Evolutionary conservation across 2,888 invertebrate genomes (phyloP), one percentile per base, ranked within the genome.

Genomic region (Luffia ferchaultella): DNA sequence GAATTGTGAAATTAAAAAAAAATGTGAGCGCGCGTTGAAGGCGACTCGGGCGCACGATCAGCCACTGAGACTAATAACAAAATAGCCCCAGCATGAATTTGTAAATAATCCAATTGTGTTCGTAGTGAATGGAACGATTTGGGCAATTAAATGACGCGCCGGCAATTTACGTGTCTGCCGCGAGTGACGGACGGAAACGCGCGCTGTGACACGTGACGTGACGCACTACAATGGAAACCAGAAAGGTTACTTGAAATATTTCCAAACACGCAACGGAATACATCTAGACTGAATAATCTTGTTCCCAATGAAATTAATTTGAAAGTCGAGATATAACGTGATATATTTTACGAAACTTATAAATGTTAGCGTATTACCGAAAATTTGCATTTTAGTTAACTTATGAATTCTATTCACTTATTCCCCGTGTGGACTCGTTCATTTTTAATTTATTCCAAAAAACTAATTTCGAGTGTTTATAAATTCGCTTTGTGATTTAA

Each of bases 151-250:
- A 46, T 46, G 16, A 46, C 20, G 45, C 45, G 16, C 59, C 58
- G 57, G 58, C 68, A 72, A 70, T 72, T 70, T 72, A 68, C 70
- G 63, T 73, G 66, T 75, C 76, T 76, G 63, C 64, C 54, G 53
- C 40, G 42, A 48, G 41, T 16, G 48, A 48, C 48, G 41, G 48
- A 18, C 42, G 41, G 48, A 48, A 40, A 48, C 41, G 18, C 18
- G 45, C 3, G 19, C 18, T n/a, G 48, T 16, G 9, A 48, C 30
- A 16, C 41, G 48, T 43, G 18, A 49, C 49, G 17, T 18, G 12
- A 18, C 16, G 43, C 5, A 3, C 30, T 3, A 3, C 30, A 30
- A 30, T 30, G 30, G 30, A 30, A 7, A 30, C 30, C 5, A 12
- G 30, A 30, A 30, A 30, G 30, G 3, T 30, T 3, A 12, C 30